Conservation (phyloP, 2,888 invertebrate genomes). For the Arge pagana region DNA sequence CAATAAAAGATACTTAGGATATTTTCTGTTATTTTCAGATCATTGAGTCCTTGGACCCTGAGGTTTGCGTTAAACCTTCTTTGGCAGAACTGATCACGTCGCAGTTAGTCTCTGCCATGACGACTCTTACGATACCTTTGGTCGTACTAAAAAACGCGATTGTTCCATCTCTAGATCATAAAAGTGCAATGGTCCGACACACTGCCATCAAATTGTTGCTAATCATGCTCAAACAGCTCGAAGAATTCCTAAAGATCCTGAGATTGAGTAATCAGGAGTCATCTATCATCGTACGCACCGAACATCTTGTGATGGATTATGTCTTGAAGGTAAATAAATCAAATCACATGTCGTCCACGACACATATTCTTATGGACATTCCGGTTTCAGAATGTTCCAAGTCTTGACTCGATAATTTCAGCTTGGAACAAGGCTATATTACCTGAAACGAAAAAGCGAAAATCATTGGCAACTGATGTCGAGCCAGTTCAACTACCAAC, state of each 20-base stretch:
- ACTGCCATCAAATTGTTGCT: constrained; percentile 51
- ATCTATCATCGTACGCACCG: constrained; percentile 30
- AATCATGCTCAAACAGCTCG: constrained; percentile 58
- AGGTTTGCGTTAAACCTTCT: constrained; percentile 58
- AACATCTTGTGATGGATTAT: constrained; percentile 37
- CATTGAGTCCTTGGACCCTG: constrained; percentile 42
- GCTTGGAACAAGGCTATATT: constrained; percentile 49
- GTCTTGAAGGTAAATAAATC: constrained; percentile 37
- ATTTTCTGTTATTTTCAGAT: constrained; percentile 34
- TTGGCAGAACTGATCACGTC: constrained; percentile 58
- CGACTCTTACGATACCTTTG: constrained; percentile 61
- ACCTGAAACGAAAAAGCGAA: constrained; percentile 30
- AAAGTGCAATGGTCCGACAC: constrained; percentile 47
- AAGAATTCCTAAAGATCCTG: constrained; percentile 43
- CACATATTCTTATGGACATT: no score
- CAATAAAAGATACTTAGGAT: not conserved
- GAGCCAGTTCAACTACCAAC: constrained; percentile 27
- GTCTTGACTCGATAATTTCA: constrained; percentile 47
- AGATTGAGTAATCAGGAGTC: constrained; percentile 26
- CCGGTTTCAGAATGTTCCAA: constrained; percentile 50
- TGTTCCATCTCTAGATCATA: constrained; percentile 40
- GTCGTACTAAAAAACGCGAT: constrained; percentile 58
- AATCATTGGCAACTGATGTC: constrained; percentile 25
- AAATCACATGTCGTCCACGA: not conserved
- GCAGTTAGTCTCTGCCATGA: constrained; percentile 63